Conservation (phyloP, 2,113 vertebrate genomes). For the Platycercus adscitus region DNA sequence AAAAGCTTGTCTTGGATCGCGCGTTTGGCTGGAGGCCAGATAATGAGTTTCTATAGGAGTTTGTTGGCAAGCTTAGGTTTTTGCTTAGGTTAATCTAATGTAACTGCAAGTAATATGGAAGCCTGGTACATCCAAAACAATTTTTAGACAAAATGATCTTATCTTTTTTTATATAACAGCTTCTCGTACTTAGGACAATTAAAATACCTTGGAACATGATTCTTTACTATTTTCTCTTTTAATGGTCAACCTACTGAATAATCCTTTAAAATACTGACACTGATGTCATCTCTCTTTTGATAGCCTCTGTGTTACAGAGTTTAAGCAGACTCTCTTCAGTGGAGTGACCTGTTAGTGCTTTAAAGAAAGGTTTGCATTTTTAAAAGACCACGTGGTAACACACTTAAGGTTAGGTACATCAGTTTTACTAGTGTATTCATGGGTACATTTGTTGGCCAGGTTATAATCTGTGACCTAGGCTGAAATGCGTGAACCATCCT, state of each 20-base stretch:
- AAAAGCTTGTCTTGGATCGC: constrained; percentile 3
- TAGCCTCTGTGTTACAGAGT: neutral
- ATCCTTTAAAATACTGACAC: neutral
- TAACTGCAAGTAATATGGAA: constrained; percentile 43
- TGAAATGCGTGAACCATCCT: neutral
- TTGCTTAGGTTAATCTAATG: constrained; percentile 37
- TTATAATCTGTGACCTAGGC: neutral
- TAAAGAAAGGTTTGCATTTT: neutral
- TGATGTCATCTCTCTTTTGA: neutral
- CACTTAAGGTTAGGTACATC: neutral
- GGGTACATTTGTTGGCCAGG: neutral
- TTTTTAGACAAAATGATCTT: neutral
- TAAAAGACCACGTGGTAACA: neutral
- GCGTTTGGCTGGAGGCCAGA: neutral
- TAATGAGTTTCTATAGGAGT: constrained; percentile 10
- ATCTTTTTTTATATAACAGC: neutral
- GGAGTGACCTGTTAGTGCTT: neutral
- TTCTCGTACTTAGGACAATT: neutral
- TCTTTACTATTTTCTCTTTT: neutral
- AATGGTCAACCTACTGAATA: neutral
- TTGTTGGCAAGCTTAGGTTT: constrained; percentile 49
- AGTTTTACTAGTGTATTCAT: neutral
- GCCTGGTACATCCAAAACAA: neutral
- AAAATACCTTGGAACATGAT: neutral
- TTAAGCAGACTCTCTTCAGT: neutral